Evolutionary conservation across 2,113 vertebrate species (phyloP), one percentile per base, ranked within the genome.

Genomic region (Ceyx margarethae): DNA sequence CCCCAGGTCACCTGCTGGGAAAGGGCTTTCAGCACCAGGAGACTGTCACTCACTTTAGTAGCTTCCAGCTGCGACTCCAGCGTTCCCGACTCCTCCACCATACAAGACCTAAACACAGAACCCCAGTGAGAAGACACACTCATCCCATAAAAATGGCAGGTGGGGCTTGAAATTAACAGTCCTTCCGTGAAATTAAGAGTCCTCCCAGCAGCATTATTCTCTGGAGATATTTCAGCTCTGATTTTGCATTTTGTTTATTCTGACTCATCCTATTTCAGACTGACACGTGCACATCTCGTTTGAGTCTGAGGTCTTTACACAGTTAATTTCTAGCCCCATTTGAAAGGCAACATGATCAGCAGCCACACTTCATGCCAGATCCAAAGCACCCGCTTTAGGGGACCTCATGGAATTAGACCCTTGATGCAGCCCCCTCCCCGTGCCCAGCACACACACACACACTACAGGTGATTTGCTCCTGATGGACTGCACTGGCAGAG

Each of bases 41-140:
- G 33, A 28, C 16, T 23, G 4, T 13, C 6, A 37, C 98, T 97
- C 96, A 99, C 99, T 97, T 99, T 99, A 23, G 99, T 99, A 45
- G 99, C 99, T 97, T 99, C 99, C 61, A 99, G 96, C 95, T 99
- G 99, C 1, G 99, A 99, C 86, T 99, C 99, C 45, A 99, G 97
- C 0, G 99, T 99, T 91, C 99, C 99, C 0, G 99, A 99, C 66
- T 99, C 99, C 89, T 99, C 99, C 91, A 99, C 99, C 99, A 99
- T 99, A 85, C 99, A 99, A 8, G 99, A 99, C 97, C 99, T 99
- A 96, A 61, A 97, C 91, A 98, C 37, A 97, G 54, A 97, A 28
- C 21, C 23, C 31, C 40, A 87, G 92, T 98, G 76, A 98, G 97
- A 64, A 7, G 23, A 28, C 0, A 66, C 43, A 66, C 76, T 83